These are phyloP conservation scores for Cuniculus paca DNA, from an alignment of 2,797 vertebrate species.

Conservation along the genomic window DNA sequence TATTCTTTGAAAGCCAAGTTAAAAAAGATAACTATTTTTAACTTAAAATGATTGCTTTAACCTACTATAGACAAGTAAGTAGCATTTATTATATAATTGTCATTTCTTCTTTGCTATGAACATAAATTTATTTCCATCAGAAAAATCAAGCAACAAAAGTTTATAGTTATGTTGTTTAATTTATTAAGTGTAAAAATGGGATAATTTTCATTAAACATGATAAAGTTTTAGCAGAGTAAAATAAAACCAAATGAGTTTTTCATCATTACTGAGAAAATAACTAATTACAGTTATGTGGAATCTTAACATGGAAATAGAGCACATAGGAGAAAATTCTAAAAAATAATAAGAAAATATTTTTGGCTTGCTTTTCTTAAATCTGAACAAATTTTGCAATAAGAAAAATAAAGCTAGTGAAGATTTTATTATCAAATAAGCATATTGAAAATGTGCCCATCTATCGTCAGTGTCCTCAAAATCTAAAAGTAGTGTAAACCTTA, in stretches of 20 bases:
- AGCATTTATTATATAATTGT: neutral
- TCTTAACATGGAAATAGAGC: neutral
- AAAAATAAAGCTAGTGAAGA: conserved; percentile 8
- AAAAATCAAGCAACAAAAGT: neutral
- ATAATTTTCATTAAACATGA: neutral
- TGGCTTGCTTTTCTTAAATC: neutral
- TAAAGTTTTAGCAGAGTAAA: conserved; percentile 26
- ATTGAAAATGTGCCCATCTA: neutral
- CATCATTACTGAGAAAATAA: conserved; percentile 43
- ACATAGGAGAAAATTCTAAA: neutral
- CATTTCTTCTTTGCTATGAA: neutral
- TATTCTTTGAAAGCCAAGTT: neutral
- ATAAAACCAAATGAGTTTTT: conserved; percentile 18
- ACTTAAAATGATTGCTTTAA: neutral
- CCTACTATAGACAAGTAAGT: neutral
- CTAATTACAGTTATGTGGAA: neutral
- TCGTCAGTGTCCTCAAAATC: neutral
- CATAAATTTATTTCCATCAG: neutral
- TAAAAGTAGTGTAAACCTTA: neutral
- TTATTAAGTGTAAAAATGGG: neutral
- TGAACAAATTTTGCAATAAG: neutral
- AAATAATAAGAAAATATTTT: conserved; percentile 39
- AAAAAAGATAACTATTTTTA: conserved; percentile 8
- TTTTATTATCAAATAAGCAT: conserved; percentile 39
- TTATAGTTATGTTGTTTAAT: conserved; percentile 1